Percentiles rank a stretch among this genome's conserved stretches.
Evolutionary conservation across 1,140 invertebrate genomes (phyloP).

Genomic region (Leptoteleia sp.): DNA sequence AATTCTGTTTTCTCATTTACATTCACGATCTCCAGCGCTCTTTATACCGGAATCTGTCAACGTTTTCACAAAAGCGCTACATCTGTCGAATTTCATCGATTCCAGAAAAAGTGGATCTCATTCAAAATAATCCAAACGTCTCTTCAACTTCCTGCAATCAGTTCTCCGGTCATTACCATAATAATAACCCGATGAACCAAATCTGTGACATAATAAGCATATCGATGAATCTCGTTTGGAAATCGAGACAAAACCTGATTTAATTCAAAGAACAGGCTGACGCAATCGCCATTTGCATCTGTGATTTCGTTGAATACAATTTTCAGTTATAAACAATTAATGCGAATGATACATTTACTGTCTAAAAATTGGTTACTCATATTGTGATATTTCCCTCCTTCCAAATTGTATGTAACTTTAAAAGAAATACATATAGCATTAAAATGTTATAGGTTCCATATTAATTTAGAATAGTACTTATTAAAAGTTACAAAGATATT

Average conservation of each 20-base stretch:
- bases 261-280: slow-evolving; percentile 11
- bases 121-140: slow-evolving; percentile 9
- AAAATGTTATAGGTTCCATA: no score
- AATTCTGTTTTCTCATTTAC: slow-evolving; percentile 29
- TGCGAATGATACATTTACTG: no score
- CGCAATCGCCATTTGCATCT: slow-evolving; percentile 29
- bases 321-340: no score
- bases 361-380: no score
- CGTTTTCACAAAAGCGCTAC: slow-evolving; percentile 18
- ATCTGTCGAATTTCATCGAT: slow-evolving; percentile 44
- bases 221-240: slow-evolving; percentile 11
- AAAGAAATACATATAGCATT: no score
- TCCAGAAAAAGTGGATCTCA: slow-evolving; percentile 29
- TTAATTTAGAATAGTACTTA: no score
- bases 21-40: slow-evolving; percentile 17
- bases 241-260: slow-evolving; percentile 15
- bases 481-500: no score
- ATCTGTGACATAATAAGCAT: slow-evolving; percentile 22
- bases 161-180: slow-evolving; percentile 28
- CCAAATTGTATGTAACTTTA: no score
- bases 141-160: slow-evolving; percentile 23
- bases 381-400: no score
- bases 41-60: slow-evolving; percentile 18
- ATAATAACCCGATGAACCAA: slow-evolving; percentile 28
- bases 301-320: no score